Evolutionary conservation across 2,888 invertebrate species (phyloP), one percentile per base, ranked within the genome.

Genomic region (Eledone cirrhosa): DNA sequence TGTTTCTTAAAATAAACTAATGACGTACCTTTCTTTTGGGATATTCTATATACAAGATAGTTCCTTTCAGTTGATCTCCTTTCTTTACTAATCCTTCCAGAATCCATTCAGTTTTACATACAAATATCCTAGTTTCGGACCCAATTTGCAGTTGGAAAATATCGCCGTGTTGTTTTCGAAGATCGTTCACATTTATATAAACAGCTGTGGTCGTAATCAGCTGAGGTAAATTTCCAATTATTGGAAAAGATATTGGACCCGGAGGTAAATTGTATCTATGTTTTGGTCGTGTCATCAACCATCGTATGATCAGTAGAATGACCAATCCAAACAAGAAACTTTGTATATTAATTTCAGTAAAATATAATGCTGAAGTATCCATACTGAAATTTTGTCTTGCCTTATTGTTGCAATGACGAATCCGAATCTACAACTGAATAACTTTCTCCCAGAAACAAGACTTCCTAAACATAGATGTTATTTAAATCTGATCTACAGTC

Each of bases 221-320:
- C 48, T 79, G 77, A 22, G 77, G 79, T 69, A 79, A 67, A 29
- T 79, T 79, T 14, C 79, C 79, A 3, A 79, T 33, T 31, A 79
- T 67, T 29, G 79, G 79, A 19, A 79, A 77, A 22, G 79, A 29
- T n/a, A n/a, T 47, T 0, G 79, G 79, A 22, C 79, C 79, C 11
- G 79, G 79, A 7, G 79, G 79, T 19, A 24, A 47, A 41, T 76
- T 75, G 59, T 59, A 33, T 22, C 59, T 48, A 19, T 63, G 16
- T 29, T 41, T 77, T 24, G 8, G 19, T 2, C 27, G 24, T n/a
- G n/a, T 65, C 65, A 19, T 27, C 2, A 65, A 65, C n/a, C 65
- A 65, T 2, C 65, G 65, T 13, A 65, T 8, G 24, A 65, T 2
- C 24, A 65, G 4, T 8, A 65, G n/a, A 11, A n/a, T 27, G 13